phyloP scores from a whole-genome alignment of 2,113 vertebrate species.

The Machaerirhynchus nigripectus region DNA sequence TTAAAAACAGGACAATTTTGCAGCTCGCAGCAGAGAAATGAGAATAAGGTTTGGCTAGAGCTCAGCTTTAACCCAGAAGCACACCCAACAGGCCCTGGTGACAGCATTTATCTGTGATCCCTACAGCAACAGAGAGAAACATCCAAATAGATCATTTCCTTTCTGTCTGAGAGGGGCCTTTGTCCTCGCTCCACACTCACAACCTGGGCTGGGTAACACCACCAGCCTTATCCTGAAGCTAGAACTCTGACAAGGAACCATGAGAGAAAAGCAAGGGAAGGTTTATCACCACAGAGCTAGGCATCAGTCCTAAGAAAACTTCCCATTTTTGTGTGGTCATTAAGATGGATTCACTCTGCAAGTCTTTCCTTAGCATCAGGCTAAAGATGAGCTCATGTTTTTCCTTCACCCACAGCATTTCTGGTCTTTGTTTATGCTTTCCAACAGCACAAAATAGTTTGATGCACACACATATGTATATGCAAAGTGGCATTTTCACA shows the following conservation, averaged over 20 bases:
- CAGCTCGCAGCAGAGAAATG: background rate
- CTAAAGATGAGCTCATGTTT: background rate
- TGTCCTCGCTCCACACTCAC: background rate
- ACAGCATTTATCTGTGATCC: background rate
- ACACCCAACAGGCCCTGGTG: background rate
- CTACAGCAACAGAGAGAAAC: background rate
- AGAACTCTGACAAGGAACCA: background rate
- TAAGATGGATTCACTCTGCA: background rate
- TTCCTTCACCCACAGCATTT: background rate
- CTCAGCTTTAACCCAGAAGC: background rate
- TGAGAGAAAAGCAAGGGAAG: background rate
- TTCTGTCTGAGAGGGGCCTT: background rate
- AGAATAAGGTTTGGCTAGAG: background rate
- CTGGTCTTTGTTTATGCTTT: background rate
- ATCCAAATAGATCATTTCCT: background rate
- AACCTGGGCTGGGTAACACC: background rate
- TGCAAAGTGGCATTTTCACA: background rate
- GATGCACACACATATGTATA: too few relatives aligned
- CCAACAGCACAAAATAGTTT: background rate
- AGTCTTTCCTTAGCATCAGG: background rate
- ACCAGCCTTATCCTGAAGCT: background rate
- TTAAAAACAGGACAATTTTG: background rate
- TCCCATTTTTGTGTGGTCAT: background rate
- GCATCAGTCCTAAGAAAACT: background rate
- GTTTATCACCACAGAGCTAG: background rate